Evolutionary conservation across 2,797 vertebrate species (phyloP).

Genomic region (Morus bassanus): DNA sequence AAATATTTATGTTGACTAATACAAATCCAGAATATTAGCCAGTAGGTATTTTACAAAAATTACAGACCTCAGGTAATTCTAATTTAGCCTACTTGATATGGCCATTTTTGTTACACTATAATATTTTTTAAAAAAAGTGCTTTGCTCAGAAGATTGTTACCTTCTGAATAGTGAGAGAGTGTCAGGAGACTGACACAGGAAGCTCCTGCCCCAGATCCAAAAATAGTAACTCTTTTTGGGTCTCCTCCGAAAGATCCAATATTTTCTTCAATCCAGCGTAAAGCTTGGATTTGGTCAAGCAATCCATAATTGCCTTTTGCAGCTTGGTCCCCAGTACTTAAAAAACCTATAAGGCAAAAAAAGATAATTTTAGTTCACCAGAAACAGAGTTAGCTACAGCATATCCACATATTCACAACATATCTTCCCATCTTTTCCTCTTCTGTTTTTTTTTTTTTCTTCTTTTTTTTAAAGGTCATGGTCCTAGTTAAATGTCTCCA

Average conservation of each 20-base stretch:
- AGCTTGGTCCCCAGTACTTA: slow-evolving; percentile 96
- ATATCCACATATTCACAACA: slow-evolving; percentile 3
- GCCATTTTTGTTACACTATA: neutral
- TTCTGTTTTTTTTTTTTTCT: neutral
- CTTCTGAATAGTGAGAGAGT: slow-evolving; percentile 98
- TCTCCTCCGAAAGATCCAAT: slow-evolving; percentile 95
- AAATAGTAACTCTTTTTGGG: slow-evolving; percentile 94
- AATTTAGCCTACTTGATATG: neutral
- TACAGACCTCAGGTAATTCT: neutral
- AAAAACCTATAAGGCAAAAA: slow-evolving; percentile 81
- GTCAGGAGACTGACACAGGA: slow-evolving; percentile 96
- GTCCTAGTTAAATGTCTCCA: slow-evolving; percentile 14
- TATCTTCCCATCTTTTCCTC: neutral
- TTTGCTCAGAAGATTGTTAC: slow-evolving; percentile 67
- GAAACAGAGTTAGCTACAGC: slow-evolving; percentile 8
- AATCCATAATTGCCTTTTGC: slow-evolving; percentile 97
- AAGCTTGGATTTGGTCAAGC: slow-evolving; percentile 96
- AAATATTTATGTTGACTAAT: neutral
- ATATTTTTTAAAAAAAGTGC: neutral
- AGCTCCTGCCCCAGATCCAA: slow-evolving; percentile 94
- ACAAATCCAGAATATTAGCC: neutral
- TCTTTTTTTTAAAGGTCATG: neutral
- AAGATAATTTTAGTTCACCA: slow-evolving; percentile 28
- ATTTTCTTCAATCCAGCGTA: slow-evolving; percentile 97
- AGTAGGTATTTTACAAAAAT: neutral